Evolutionary conservation across 2,888 invertebrate genomes (phyloP).

Genomic region (Melanophora roralis): DNA sequence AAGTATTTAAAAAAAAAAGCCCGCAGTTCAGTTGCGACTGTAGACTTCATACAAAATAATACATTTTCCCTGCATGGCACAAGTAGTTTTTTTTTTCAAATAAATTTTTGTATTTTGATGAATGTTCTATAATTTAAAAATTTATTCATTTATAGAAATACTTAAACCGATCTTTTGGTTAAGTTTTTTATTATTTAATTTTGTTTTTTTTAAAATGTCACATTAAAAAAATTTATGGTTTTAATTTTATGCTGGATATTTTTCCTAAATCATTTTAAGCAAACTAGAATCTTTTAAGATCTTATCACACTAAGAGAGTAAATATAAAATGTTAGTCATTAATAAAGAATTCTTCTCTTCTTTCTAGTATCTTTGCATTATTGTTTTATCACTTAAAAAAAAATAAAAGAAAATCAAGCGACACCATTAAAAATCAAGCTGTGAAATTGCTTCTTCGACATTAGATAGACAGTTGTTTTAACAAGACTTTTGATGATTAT

Average conservation of each 20-base stretch:
- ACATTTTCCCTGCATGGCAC: not conserved
- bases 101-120: not conserved
- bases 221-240: slow-evolving; percentile 48
- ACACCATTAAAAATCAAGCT: slow-evolving; percentile 33
- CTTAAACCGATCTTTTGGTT: not conserved
- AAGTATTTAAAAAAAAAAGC: not conserved
- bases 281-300: slow-evolving; percentile 28
- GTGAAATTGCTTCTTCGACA: slow-evolving; percentile 49
- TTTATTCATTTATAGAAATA: not conserved
- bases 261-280: not conserved
- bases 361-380: not conserved
- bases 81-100: not conserved
- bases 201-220: slow-evolving; percentile 38
- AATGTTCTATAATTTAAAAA: not conserved
- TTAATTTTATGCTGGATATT: slow-evolving; percentile 10
- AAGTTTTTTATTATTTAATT: slow-evolving; percentile 23
- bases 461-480: slow-evolving; percentile 7
- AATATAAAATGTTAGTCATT: slow-evolving; percentile 30
- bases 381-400: not conserved
- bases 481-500: not conserved
- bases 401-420: not conserved
- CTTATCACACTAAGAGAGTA: slow-evolving; percentile 10
- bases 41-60: slow-evolving; percentile 32
- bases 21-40: slow-evolving; percentile 8
- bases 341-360: slow-evolving; percentile 23